A percentile compares a stretch with the other conserved stretches of the same genome.
Conservation (phyloP, 2,888 invertebrate species). For the Temnothorax ravouxi region DNA sequence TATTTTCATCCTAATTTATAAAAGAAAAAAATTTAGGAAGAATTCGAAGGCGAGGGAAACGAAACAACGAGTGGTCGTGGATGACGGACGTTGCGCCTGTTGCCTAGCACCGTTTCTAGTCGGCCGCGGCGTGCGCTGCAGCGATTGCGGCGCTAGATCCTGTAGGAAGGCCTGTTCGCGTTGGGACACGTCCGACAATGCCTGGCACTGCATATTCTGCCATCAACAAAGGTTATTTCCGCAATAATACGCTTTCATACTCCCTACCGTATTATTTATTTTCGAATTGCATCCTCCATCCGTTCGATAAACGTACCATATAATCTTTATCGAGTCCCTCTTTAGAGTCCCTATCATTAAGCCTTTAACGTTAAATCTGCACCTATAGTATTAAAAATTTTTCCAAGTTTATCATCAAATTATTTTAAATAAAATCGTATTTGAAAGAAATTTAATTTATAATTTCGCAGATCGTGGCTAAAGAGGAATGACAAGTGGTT, state of each 20-base stretch:
- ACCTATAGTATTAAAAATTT: background rate
- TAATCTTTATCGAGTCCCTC: background rate
- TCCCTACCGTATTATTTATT: conserved; percentile 2
- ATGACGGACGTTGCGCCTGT: conserved; percentile 82
- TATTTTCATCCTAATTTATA: background rate
- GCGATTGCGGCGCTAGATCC: conserved; percentile 80
- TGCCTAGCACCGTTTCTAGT: conserved; percentile 82
- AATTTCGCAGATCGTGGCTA: conserved; percentile 77
- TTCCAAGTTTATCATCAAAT: background rate
- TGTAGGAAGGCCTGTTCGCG: conserved; percentile 83
- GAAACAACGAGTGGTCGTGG: conserved; percentile 55
- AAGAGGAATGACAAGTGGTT: conserved; percentile 79
- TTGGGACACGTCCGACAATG: conserved; percentile 80
- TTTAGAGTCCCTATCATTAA: background rate
- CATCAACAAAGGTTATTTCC: conserved; percentile 82
- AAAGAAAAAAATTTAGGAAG: conserved; percentile 69
- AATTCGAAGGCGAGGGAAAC: conserved; percentile 54
- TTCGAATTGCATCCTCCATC: background rate
- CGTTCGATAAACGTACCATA: background rate
- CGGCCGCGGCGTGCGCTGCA: conserved; percentile 80
- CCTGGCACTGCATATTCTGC: conserved; percentile 83
- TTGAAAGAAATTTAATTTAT: background rate
- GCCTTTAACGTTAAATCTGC: background rate
- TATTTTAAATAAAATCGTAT: background rate
- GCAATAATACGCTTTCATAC: conserved; percentile 29